phyloP scores from a whole-genome alignment of 2,113 vertebrate species.

The Aramus guarauna region DNA sequence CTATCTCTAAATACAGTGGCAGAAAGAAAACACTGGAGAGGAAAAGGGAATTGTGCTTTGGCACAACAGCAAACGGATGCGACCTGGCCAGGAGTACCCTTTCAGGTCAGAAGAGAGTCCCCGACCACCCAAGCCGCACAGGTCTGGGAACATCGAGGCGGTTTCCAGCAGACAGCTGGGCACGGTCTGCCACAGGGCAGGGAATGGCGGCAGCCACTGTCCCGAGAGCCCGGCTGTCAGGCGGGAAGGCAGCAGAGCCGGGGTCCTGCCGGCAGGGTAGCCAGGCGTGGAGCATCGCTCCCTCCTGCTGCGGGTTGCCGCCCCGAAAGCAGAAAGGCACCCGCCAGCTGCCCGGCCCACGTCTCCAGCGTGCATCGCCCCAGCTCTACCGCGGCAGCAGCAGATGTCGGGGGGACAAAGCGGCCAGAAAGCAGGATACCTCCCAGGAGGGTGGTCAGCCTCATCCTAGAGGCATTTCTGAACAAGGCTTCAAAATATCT shows the following conservation, averaged over 20 bases:
- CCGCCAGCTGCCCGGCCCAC: neutral
- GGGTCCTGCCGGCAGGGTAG: neutral
- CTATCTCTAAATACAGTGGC: neutral
- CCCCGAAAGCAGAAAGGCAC: neutral
- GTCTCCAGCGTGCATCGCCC: fast-evolving
- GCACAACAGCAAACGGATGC: neutral
- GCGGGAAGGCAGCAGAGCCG: neutral
- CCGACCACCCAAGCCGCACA: fast-evolving
- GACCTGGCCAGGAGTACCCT: neutral
- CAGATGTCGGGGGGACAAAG: neutral
- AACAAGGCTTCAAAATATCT: neutral
- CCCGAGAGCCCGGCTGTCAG: fast-evolving
- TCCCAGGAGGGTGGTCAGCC: neutral
- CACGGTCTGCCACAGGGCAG: fast-evolving
- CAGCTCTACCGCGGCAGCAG: neutral
- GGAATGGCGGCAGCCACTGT: neutral
- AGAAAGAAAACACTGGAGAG: neutral
- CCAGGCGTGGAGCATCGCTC: neutral
- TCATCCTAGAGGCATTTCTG: neutral
- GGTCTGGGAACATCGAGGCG: fast-evolving
- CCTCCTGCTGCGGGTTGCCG: neutral
- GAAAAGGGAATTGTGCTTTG: neutral
- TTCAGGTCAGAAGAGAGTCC: neutral
- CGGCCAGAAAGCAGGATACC: neutral
- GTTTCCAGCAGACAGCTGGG: neutral